phyloP scores from a whole-genome alignment of 2,797 vertebrate species.

The Lindbergichthys nudifrons region DNA sequence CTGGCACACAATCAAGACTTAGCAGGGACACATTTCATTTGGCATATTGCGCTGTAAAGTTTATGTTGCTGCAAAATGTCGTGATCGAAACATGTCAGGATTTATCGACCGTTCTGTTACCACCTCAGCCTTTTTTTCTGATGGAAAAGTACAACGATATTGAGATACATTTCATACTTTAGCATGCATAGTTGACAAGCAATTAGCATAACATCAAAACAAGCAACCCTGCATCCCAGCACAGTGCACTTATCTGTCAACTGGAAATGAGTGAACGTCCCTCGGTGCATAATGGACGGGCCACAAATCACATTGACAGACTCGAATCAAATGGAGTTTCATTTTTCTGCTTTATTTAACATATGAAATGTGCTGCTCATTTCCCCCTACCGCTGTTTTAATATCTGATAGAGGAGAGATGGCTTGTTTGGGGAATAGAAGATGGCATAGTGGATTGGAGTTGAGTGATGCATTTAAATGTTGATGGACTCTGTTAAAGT shows the following conservation, averaged over 20 bases:
- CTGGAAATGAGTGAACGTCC: not conserved
- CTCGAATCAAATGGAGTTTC: constrained; percentile 11
- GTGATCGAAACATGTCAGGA: not conserved
- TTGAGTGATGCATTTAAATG: not conserved
- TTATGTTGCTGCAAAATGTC: not conserved
- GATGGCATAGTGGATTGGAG: not conserved
- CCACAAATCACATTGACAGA: not conserved
- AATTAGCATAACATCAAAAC: constrained; percentile 5
- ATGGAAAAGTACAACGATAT: not conserved
- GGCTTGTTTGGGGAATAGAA: not conserved
- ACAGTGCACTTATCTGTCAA: constrained; percentile 13
- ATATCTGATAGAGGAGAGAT: not conserved
- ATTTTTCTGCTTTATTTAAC: constrained; percentile 1
- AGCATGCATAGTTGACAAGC: not conserved
- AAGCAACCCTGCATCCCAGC: constrained; percentile 9
- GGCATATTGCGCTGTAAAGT: constrained; percentile 1
- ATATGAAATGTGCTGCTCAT: not conserved
- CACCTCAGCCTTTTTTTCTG: not conserved
- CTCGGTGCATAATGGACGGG: not conserved
- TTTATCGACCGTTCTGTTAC: not conserved
- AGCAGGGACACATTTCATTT: constrained; percentile 4
- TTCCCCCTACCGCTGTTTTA: not conserved
- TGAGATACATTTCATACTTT: not conserved
- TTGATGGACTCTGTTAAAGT: not conserved
- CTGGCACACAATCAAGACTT: not conserved